These are phyloP conservation scores for Lycaon pictus DNA, from an alignment of 2,113 vertebrate genomes.

Conservation along the genomic window DNA sequence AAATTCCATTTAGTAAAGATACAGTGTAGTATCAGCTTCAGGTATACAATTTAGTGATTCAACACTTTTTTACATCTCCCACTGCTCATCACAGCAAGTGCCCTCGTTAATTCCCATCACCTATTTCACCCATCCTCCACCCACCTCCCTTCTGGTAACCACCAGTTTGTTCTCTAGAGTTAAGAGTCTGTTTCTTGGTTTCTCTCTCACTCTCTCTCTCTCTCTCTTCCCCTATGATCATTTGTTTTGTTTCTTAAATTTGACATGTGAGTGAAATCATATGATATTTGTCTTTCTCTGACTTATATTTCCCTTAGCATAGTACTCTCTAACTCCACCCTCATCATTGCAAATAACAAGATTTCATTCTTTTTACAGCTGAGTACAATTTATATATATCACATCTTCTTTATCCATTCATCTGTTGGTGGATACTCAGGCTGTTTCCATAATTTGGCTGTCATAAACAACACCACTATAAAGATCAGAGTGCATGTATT, in stretches of 20 bases:
- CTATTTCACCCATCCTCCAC: background rate
- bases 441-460: background rate
- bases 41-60: background rate
- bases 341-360: background rate
- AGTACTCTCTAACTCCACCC: background rate
- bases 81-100: background rate
- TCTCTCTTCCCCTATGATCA: background rate
- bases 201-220: background rate
- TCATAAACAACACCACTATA: background rate
- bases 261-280: background rate
- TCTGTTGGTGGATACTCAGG: background rate
- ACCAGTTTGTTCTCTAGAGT: background rate
- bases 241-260: background rate
- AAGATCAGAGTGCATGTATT: background rate
- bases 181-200: background rate
- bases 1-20: background rate
- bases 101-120: background rate
- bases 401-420: background rate
- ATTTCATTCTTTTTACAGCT: background rate
- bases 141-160: background rate
- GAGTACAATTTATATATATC: background rate
- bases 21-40: background rate
- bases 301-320: background rate
- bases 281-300: background rate
- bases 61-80: background rate